Evolutionary conservation across 2,888 invertebrate genomes (phyloP).

Genomic region (Thysanoteuthis rhombus): DNA sequence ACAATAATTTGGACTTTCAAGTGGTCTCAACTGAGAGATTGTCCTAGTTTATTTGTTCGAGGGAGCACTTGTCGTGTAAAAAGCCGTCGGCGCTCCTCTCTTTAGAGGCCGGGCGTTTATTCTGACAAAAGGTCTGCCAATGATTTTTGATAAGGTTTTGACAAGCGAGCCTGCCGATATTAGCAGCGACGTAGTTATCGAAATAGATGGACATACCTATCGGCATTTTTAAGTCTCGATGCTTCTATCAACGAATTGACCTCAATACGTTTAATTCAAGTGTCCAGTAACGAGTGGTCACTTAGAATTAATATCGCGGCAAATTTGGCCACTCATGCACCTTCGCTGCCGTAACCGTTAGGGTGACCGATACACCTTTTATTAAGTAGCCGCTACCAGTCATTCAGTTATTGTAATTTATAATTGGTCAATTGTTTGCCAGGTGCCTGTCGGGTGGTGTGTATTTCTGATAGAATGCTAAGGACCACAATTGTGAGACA

Average conservation of each 20-base stretch:
- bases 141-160: too few relatives aligned
- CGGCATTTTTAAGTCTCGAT: neutral
- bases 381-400: neutral
- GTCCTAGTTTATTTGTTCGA: too few relatives aligned
- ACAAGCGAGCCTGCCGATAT: too few relatives aligned
- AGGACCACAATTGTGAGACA: neutral
- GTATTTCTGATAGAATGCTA: neutral
- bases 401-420: neutral
- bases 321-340: neutral
- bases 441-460: neutral
- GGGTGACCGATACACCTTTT: neutral
- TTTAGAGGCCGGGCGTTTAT: too few relatives aligned
- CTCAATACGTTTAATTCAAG: neutral
- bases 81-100: too few relatives aligned
- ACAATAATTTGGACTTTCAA: too few relatives aligned
- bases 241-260: neutral
- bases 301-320: neutral
- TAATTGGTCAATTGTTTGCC: neutral
- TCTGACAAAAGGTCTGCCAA: too few relatives aligned
- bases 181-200: neutral
- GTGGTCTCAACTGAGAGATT: too few relatives aligned
- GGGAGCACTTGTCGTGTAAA: too few relatives aligned
- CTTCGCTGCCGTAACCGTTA: neutral
- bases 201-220: neutral
- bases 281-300: neutral